phyloP scores from a whole-genome alignment of 2,797 vertebrate genomes.

The Merluccius polli region DNA sequence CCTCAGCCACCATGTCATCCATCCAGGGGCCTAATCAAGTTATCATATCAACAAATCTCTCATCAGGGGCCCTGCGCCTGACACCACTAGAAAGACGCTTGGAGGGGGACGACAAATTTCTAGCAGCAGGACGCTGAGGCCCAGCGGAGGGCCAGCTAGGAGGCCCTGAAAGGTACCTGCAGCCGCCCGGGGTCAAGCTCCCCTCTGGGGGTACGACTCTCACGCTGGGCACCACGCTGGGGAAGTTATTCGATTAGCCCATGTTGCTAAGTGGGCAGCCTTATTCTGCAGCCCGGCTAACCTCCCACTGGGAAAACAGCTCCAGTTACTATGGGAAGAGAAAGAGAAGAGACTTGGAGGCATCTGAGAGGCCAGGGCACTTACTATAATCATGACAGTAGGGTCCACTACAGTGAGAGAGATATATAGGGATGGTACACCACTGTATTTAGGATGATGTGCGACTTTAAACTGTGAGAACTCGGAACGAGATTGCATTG shows the following conservation, averaged over 20 bases:
- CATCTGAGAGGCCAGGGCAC: constrained; percentile 35
- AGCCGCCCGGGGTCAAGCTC: constrained; percentile 72
- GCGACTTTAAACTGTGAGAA: not conserved
- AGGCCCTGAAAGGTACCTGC: constrained; percentile 86
- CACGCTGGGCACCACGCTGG: constrained; percentile 83
- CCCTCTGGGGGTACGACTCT: constrained; percentile 71
- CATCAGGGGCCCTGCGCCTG: constrained; percentile 71
- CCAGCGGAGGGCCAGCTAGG: constrained; percentile 73
- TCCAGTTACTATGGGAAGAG: constrained; percentile 50
- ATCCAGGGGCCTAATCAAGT: constrained; percentile 76
- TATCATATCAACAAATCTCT: constrained; percentile 81
- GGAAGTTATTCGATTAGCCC: constrained; percentile 84
- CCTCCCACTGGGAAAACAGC: constrained; percentile 68
- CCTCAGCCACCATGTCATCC: constrained; percentile 66
- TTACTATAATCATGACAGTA: constrained; percentile 41
- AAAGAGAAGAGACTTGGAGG: constrained; percentile 57
- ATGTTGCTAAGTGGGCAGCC: constrained; percentile 72
- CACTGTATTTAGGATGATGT: not conserved
- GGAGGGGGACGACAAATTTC: constrained; percentile 76
- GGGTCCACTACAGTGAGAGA: constrained; percentile 32
- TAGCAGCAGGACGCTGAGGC: constrained; percentile 69
- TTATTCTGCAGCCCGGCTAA: constrained; percentile 65
- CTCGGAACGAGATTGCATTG: no score
- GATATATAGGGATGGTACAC: constrained; percentile 3
- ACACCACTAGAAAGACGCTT: constrained; percentile 73